phyloP scores from a whole-genome alignment of 2,888 invertebrate species.

The Cetonia aurata region DNA sequence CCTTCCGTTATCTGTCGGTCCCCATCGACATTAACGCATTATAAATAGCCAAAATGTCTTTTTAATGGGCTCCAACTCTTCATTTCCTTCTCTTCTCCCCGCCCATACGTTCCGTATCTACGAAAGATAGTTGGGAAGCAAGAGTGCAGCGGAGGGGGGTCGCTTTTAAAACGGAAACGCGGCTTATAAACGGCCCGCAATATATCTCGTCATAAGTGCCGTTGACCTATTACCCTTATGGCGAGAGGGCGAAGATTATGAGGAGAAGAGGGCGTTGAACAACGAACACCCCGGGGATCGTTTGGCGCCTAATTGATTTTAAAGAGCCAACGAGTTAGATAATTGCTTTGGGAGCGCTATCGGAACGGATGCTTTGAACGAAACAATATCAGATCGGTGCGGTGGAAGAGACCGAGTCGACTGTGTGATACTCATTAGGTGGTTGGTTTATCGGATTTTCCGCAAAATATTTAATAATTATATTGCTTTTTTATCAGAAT shows the following conservation, averaged over 20 bases:
- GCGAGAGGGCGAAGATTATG: conserved; percentile 34
- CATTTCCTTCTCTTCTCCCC: background rate
- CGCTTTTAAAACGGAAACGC: conserved; percentile 36
- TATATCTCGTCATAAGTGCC: conserved; percentile 37
- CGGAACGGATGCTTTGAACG: too few species aligned
- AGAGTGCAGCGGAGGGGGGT: background rate
- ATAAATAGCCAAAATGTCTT: conserved; percentile 40
- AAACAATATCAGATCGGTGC: too few species aligned
- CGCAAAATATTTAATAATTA: too few species aligned
- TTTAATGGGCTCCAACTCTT: conserved; percentile 25
- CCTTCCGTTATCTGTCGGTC: too few species aligned
- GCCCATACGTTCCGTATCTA: background rate
- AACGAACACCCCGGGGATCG: conserved; percentile 29
- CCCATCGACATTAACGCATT: conserved; percentile 3
- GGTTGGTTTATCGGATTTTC: too few species aligned
- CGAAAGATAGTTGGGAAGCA: background rate
- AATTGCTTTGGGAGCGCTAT: conserved; percentile 17
- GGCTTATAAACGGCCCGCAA: conserved; percentile 28
- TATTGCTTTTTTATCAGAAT: too few species aligned
- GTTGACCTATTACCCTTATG: conserved; percentile 40
- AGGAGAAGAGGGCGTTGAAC: conserved; percentile 3
- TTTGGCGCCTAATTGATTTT: conserved; percentile 39
- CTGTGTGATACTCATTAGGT: too few species aligned
- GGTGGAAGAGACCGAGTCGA: too few species aligned
- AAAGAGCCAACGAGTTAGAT: conserved; percentile 39